Conservation (phyloP, 2,888 invertebrate genomes). For the Monochamus alternatus region DNA sequence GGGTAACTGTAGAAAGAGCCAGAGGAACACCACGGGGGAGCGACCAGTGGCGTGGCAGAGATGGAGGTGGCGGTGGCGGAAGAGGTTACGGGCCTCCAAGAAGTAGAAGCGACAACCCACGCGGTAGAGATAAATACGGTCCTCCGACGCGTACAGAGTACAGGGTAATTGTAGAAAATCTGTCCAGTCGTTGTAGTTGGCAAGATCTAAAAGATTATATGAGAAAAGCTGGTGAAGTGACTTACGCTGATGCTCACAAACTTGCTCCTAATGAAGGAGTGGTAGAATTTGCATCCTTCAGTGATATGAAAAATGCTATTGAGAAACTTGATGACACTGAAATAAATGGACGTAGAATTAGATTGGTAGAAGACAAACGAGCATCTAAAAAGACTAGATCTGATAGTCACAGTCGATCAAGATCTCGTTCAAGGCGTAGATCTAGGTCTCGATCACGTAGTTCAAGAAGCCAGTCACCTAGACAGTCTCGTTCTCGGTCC, state of each 20-base stretch:
- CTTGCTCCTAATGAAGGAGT: conserved; percentile 74
- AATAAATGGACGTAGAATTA: conserved; percentile 92
- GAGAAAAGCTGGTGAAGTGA: conserved; percentile 98
- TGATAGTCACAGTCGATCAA: conserved; percentile 52
- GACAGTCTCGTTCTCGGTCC: conserved; percentile 44
- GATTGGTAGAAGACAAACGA: conserved; percentile 86
- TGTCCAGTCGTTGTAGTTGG: conserved; percentile 99
- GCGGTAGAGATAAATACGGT: conserved; percentile 83
- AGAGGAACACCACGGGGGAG: conserved; percentile 82
- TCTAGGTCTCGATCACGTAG: conserved; percentile 36
- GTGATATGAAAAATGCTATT: conserved; percentile 94
- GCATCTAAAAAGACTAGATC: conserved; percentile 65
- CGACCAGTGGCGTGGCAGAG: conserved; percentile 80
- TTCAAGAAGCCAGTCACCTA: conserved; percentile 11
- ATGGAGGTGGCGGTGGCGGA: conserved; percentile 42
- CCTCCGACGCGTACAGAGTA: conserved; percentile 98
- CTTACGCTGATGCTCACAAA: conserved; percentile 97
- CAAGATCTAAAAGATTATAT: conserved; percentile 99
- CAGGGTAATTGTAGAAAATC: conserved; percentile 96
- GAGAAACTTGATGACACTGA: conserved; percentile 96
- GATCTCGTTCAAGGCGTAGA: conserved; percentile 40
- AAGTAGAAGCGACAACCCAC: conserved; percentile 77
- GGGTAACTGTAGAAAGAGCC: conserved; percentile 90
- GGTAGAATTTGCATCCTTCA: conserved; percentile 93
- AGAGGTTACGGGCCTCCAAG: conserved; percentile 47